Base-by-base conservation (phyloP, 2,797 vertebrate genomes). In the Hephaestus fuliginosus region DNA sequence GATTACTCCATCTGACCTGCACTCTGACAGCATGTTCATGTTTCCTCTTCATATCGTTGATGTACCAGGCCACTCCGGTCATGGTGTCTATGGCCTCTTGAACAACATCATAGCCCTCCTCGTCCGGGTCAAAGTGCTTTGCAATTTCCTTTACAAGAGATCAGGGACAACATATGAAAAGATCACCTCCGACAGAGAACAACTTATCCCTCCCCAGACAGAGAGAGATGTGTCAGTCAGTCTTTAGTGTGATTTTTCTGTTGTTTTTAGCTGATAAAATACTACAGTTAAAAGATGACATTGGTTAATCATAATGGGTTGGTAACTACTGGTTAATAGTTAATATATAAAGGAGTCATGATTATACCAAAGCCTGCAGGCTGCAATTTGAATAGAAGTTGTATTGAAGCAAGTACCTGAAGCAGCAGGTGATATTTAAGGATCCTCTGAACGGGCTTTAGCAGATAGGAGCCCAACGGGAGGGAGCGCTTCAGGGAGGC, bases 21-120 rank as follows among this genome's bases (percentile, higher is more conserved):
- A 98, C 96, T 76, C 98, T 95, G 85, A 99, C 97, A 0, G 98
- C 97, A 0, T 99, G 98, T 70, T 99, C 98, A 0, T 99, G 98
- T 63, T 98, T 97, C 93, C 98, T 96, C 94, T 99, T 99, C 98
- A 99, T 99, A 77, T 99, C 98, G 0, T 99, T 99, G 93, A 99
- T 99, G 95, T 98, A 98, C 98, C 97, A 99, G 80, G 98, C 98
- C 83, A 99, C 98, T 0, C 97, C 96, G 0, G 98, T 99, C 98
- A 99, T 99, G 89, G 97, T 99, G 93, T 98, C 96, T 0, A 99
- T 99, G 76, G 98, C 98, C 66, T 99, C 97, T 81, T 97, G 96
- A 81, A 99, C 92, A 71, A 99, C 95, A 65, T 99, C 98, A 0
- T 96, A 97, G 77, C 98, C 98, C 0, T 97, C 96, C 71, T 97